Percentiles rank a stretch among this genome's conserved stretches.
These are phyloP conservation scores for Nycticorax nycticorax DNA, from an alignment of 2,113 vertebrate species.

Conservation along the genomic window DNA sequence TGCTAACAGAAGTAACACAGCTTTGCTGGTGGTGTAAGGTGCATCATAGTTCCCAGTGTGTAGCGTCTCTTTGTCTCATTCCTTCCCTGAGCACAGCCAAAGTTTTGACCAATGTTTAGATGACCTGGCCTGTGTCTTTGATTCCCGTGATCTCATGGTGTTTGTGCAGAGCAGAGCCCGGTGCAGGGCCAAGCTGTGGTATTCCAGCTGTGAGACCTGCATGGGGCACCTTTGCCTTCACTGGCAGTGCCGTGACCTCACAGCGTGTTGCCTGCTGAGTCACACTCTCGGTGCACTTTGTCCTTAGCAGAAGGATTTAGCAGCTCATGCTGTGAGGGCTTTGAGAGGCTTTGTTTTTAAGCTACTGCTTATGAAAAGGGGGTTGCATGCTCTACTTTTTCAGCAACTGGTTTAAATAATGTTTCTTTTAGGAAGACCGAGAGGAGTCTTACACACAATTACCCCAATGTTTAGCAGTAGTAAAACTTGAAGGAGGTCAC, in stretches of 20 bases:
- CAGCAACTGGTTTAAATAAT: background rate
- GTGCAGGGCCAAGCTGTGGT: background rate
- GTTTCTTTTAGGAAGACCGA: background rate
- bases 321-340: background rate
- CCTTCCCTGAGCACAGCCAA: background rate
- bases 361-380: background rate
- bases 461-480: background rate
- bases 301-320: background rate
- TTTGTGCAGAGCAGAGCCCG: background rate
- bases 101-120: background rate
- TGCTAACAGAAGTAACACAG: background rate
- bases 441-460: background rate
- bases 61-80: background rate
- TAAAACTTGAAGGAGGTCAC: background rate
- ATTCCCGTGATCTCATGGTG: background rate
- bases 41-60: fast-evolving
- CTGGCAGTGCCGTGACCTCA: fast-evolving
- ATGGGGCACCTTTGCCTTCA: background rate
- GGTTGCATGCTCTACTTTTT: background rate
- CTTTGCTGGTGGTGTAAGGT: background rate
- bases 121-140: background rate
- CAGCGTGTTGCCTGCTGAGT: fast-evolving
- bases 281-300: fast-evolving
- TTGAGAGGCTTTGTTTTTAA: conserved; percentile 29
- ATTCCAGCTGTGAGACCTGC: background rate